Conservation (phyloP, 2,797 vertebrate species). For the Gymnodraco acuticeps region DNA sequence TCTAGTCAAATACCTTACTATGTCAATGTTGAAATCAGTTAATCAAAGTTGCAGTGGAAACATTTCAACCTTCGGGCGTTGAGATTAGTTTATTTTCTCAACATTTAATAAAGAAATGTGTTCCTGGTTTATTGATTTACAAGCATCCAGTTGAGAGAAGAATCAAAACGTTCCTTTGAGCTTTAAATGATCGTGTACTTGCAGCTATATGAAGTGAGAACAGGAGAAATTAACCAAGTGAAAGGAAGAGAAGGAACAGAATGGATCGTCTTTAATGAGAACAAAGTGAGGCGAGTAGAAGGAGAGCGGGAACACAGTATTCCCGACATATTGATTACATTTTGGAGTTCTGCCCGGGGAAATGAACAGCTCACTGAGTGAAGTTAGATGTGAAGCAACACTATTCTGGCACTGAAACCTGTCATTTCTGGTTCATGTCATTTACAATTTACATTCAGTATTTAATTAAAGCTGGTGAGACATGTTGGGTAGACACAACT, state of each 20-base stretch:
- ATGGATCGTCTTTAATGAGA: slow-evolving; percentile 61
- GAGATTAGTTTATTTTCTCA: not conserved
- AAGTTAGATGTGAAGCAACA: slow-evolving; percentile 25
- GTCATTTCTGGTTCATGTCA: slow-evolving; percentile 23
- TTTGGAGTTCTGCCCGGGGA: slow-evolving; percentile 43
- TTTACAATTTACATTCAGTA: slow-evolving; percentile 9
- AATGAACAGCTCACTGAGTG: slow-evolving; percentile 55
- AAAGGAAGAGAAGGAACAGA: slow-evolving; percentile 25
- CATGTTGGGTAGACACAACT: not conserved
- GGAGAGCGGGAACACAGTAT: slow-evolving; percentile 37
- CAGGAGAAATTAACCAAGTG: slow-evolving; percentile 23
- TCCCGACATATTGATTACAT: slow-evolving; percentile 59
- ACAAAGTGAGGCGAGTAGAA: slow-evolving; percentile 59
- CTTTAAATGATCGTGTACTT: slow-evolving; percentile 13
- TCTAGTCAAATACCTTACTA: no score
- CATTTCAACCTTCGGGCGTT: not conserved
- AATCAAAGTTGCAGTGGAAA: not conserved
- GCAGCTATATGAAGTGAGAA: slow-evolving; percentile 18
- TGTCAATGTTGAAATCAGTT: no score
- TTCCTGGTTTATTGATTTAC: not conserved
- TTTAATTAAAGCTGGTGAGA: slow-evolving; percentile 22
- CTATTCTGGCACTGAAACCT: slow-evolving; percentile 28
- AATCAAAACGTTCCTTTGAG: slow-evolving; percentile 1
- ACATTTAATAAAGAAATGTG: not conserved
- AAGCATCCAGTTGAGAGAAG: not conserved